Evolutionary conservation across 2,113 vertebrate genomes (phyloP), one percentile per base, ranked within the genome.

Genomic region (Mormoops blainvillei): DNA sequence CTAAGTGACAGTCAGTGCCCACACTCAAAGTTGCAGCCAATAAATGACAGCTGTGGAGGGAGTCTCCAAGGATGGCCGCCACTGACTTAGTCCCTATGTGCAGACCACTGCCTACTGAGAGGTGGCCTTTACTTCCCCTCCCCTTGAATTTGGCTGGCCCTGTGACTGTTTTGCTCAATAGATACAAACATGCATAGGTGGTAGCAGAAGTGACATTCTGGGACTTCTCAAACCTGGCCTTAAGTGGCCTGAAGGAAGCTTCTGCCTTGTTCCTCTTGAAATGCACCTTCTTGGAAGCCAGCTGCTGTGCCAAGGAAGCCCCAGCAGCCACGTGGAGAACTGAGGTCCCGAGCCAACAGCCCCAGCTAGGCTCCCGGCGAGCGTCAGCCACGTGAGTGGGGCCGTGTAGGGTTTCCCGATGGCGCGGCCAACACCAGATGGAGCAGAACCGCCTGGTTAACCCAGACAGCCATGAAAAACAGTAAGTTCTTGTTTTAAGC

Each of bases 71-170:
- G 56, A 56, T 4, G 19, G 28, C 4, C 10, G 28, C 78, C 58
- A 9, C 1, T 1, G 9, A 11, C 6, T 70, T 28, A 22, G 13
- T 58, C 43, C 56, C 48, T 28, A 4, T 0, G 13, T 28, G 10
- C 56, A 22, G 81, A 41, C 20, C 19, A 18, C 54, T 19, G 1
- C 11, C 61, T 56, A 1, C 0, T 7, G 13, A 36, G 33, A n/a
- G 54, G 10, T 12, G 65, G 38, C 2, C 13, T 52, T 77, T 15
- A 33, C 45, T 41, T 45, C 45, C 12, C 58, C 13, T 71, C 36
- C 20, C 28, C 71, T 76, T 26, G 2, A 41, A 71, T 41, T 63
- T 71, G 33, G 41, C 67, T 82, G 76, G n/a, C 48, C 28, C 41
- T 16, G 14, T 14, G 65, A 65, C 43, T 65, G 14, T 22, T 85